Evolutionary conservation across 2,113 vertebrate genomes (phyloP).

Genomic region (Alces alces): DNA sequence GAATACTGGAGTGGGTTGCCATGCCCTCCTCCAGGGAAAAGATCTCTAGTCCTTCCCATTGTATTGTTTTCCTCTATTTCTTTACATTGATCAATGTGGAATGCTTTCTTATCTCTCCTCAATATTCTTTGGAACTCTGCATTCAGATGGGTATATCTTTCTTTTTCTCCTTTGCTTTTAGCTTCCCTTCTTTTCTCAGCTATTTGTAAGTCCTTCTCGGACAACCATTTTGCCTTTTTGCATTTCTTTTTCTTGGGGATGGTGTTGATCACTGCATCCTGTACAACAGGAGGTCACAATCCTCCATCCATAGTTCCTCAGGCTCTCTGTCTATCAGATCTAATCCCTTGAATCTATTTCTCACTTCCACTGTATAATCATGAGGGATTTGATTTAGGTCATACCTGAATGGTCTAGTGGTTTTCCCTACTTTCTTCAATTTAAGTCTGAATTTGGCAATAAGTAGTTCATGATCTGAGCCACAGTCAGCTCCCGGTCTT

Average conservation of each 20-base stretch:
- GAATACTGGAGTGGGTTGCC: neutral
- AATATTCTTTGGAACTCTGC: neutral
- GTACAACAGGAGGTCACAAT: neutral
- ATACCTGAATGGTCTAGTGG: neutral
- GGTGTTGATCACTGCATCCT: neutral
- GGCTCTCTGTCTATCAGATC: neutral
- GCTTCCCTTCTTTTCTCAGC: neutral
- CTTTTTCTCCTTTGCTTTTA: neutral
- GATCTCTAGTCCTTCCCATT: neutral
- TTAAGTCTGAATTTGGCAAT: neutral
- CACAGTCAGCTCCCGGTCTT: neutral
- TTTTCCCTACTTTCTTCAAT: neutral
- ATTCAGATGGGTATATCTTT: neutral
- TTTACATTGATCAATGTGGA: neutral
- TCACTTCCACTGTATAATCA: neutral
- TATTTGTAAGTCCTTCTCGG: neutral
- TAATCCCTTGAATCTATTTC: neutral
- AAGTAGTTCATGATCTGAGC: neutral
- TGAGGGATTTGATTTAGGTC: neutral
- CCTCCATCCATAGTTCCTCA: neutral
- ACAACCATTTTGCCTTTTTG: neutral
- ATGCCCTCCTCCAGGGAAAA: neutral
- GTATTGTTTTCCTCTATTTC: neutral
- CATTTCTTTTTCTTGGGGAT: neutral
- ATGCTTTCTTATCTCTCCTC: neutral